Base-by-base conservation (phyloP, 30 jellyfish, hydroid and myxozoan species). In the Euphysa ruthae region DNA sequence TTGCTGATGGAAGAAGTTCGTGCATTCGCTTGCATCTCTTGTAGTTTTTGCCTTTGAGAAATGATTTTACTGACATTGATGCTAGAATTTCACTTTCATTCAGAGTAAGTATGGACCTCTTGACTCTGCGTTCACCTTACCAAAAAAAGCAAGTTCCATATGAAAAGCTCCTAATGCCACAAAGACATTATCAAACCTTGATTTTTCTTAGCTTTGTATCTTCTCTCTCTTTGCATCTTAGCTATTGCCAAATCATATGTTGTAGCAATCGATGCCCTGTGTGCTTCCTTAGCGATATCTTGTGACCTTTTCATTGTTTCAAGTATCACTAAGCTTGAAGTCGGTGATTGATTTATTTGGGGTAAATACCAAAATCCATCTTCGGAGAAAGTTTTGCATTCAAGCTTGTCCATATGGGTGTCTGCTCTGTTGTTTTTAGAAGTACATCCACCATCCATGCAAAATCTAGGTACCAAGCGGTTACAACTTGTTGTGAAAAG, bases 21-120 rank as follows among this genome's bases (percentile, higher is more conserved):
- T 51, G 64, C 26, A 51, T 7, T 7, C 64, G 13, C 21, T 51
- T 51, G 24, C 64, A 51, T 51, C 64, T 51, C 21, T 51, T 51
- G 64, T 51, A 51, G 64, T 51, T 51, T 51, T 51, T 51, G 32
- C 64, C 64, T 8, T 8, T 8, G 32, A 51, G 24, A 51, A 51
- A 51, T 12, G 13, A 13, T 12, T 7, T 51, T 12, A 52, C 10
- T 12, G 65, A 52, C 14, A 23, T 31, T 52, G 14, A 12, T 52
- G 16, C 65, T 23, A 52, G 16, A 12, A 21, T 12, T 52, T 52
- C 27, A 20, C 27, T 52, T 15, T 12, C 22, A 15, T 15, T 15
- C 10, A 52, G 10, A 31, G 22, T 21, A 52, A n/a, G n/a, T 52
- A 52, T 12, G 26, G 65, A 21, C 27, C 65, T 12, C 65, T 31